Conservation (phyloP, 2,888 invertebrate species). For the Pherbina coryleti region DNA sequence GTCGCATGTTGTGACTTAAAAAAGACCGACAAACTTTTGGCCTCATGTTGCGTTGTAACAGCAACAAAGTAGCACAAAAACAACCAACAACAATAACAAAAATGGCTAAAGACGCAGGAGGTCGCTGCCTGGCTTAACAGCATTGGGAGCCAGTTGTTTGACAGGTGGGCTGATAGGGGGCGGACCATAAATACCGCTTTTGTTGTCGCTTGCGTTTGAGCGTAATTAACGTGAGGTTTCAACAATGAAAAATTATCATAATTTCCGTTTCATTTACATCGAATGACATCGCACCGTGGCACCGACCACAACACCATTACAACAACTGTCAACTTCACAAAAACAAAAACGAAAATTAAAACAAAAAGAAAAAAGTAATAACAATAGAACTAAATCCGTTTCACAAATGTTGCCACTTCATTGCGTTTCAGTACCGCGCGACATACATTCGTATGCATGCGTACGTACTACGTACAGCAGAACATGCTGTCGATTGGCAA, state of each 20-base stretch:
- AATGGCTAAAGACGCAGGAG: not conserved
- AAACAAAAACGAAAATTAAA: constrained; percentile 29
- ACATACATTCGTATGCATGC: not conserved
- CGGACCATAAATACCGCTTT: constrained; percentile 8
- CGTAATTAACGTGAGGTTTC: constrained; percentile 48
- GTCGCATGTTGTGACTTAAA: constrained; percentile 1
- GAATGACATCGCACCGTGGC: constrained; percentile 49
- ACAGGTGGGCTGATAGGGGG: constrained; percentile 18
- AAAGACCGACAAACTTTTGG: not conserved
- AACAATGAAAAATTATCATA: constrained; percentile 51
- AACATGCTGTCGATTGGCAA: constrained; percentile 11
- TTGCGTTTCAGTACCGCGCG: not conserved
- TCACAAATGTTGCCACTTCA: not conserved
- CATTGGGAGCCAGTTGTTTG: not conserved
- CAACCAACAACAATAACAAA: not conserved
- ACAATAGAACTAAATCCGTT: constrained; percentile 20
- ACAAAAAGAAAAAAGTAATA: constrained; percentile 29
- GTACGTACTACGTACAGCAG: not conserved
- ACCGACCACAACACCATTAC: constrained; percentile 44
- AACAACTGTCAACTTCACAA: constrained; percentile 49
- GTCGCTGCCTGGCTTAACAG: not conserved
- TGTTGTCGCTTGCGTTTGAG: constrained; percentile 27
- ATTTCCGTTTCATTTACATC: constrained; percentile 48
- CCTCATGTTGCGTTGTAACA: not conserved
- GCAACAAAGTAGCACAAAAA: not conserved